Conservation (phyloP, 2,888 invertebrate genomes). For the Lasioglossum oenotherae region DNA sequence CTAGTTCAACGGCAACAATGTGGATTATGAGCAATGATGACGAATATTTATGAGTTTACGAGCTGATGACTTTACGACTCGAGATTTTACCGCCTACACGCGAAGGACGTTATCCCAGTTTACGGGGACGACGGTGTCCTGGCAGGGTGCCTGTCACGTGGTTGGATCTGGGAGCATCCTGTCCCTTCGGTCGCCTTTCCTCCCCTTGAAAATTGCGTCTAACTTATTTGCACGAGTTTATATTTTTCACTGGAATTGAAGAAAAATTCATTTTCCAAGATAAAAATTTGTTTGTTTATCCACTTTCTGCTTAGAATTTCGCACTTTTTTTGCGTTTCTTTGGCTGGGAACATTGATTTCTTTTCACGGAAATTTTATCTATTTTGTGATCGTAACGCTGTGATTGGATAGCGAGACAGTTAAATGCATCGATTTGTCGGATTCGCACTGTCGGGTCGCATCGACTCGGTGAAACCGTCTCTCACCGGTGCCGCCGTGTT, state of each 20-base stretch:
- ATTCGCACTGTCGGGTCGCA: constrained; percentile 29
- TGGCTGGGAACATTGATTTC: not conserved
- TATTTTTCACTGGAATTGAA: no score
- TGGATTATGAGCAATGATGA: constrained; percentile 81
- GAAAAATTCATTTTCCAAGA: no score
- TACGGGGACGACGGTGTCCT: constrained; percentile 27
- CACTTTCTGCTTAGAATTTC: no score
- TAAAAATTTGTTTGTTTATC: not conserved
- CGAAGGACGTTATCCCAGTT: constrained; percentile 66
- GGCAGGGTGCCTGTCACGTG: constrained; percentile 55
- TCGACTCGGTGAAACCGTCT: constrained; percentile 63
- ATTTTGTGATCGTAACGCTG: not conserved
- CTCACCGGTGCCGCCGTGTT: constrained; percentile 33
- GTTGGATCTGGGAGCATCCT: constrained; percentile 17
- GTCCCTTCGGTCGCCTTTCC: not conserved
- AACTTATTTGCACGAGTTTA: no score
- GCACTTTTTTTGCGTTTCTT: not conserved
- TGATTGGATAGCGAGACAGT: not conserved
- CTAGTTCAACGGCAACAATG: constrained; percentile 65
- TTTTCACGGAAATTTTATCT: not conserved
- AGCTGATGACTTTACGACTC: constrained; percentile 76
- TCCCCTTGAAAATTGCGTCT: not conserved
- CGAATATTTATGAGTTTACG: constrained; percentile 81
- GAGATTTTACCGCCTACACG: constrained; percentile 65
- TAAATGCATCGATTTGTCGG: constrained; percentile 54